These are phyloP conservation scores for Cotesia typhae DNA, from an alignment of 1,140 invertebrate genomes.

Conservation along the genomic window DNA sequence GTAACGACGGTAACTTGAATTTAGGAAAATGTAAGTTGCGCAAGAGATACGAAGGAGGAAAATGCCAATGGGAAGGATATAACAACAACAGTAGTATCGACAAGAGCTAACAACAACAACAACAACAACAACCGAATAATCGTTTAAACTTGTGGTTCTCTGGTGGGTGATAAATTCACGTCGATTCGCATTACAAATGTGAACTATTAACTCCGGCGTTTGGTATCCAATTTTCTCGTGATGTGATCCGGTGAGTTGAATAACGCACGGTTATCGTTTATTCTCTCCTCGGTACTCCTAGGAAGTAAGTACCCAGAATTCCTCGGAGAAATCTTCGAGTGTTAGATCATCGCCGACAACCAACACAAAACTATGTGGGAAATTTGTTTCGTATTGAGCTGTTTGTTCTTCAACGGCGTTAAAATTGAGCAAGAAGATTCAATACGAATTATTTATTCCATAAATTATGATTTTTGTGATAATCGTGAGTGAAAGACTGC, in stretches of 20 bases:
- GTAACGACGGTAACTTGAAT: conserved; percentile 23
- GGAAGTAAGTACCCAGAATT: conserved; percentile 40
- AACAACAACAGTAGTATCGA: neutral
- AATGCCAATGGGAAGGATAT: conserved; percentile 15
- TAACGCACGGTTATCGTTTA: conserved; percentile 8
- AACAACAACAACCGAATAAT: conserved; percentile 10
- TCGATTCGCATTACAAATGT: conserved; percentile 24
- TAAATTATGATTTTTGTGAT: too few relatives aligned
- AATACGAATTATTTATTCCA: too few relatives aligned
- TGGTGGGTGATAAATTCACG: conserved; percentile 14
- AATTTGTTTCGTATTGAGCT: conserved; percentile 19
- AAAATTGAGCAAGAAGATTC: too few relatives aligned
- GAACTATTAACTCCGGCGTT: conserved; percentile 30
- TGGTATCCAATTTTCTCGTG: conserved; percentile 45
- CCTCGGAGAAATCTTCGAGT: conserved; percentile 59
- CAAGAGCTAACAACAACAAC: neutral
- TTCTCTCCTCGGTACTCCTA: neutral
- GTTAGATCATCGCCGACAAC: conserved; percentile 48
- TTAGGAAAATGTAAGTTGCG: conserved; percentile 16
- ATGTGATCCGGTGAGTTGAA: conserved; percentile 35
- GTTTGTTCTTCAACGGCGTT: neutral
- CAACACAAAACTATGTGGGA: neutral
- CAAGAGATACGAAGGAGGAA: conserved; percentile 1
- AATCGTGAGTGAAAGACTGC: too few relatives aligned
- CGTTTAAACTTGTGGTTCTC: conserved; percentile 5